Percentiles rank a stretch among this genome's conserved stretches.
phyloP scores from a whole-genome alignment of 2,888 invertebrate genomes.

The Gibbula magus region DNA sequence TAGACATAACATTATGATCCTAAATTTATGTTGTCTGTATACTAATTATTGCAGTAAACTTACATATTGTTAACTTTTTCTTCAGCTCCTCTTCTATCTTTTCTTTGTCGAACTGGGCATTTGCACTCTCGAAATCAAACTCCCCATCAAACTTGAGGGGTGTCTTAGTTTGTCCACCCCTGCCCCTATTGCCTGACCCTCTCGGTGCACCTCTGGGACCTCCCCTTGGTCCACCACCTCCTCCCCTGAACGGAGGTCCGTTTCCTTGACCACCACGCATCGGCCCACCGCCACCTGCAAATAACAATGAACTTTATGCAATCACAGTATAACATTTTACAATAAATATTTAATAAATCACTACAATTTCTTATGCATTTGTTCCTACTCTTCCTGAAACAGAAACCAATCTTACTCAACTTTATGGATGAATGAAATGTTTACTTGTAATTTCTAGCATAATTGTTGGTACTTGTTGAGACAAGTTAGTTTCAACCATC shows the following conservation, averaged over 20 bases:
- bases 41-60: slow-evolving; percentile 20
- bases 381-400: too few relatives aligned
- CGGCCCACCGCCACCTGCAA: slow-evolving; percentile 20
- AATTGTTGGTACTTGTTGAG: too few relatives aligned
- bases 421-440: too few relatives aligned
- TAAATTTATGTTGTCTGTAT: background rate
- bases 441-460: too few relatives aligned
- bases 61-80: slow-evolving; percentile 75
- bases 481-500: too few relatives aligned
- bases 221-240: slow-evolving; percentile 42
- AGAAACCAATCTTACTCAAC: too few relatives aligned
- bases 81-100: slow-evolving; percentile 87
- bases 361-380: too few relatives aligned
- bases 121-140: slow-evolving; percentile 98
- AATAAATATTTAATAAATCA: background rate
- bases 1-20: background rate
- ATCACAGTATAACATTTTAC: too few relatives aligned
- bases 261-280: background rate
- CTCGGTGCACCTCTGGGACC: slow-evolving; percentile 46
- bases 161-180: slow-evolving; percentile 47
- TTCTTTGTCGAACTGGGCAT: slow-evolving; percentile 90
- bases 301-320: background rate
- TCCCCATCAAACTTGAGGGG: slow-evolving; percentile 93
- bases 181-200: slow-evolving; percentile 48
- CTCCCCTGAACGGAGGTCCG: background rate